Conservation (phyloP, 2,797 vertebrate genomes). For the Sebastiscus albofasciatus region DNA sequence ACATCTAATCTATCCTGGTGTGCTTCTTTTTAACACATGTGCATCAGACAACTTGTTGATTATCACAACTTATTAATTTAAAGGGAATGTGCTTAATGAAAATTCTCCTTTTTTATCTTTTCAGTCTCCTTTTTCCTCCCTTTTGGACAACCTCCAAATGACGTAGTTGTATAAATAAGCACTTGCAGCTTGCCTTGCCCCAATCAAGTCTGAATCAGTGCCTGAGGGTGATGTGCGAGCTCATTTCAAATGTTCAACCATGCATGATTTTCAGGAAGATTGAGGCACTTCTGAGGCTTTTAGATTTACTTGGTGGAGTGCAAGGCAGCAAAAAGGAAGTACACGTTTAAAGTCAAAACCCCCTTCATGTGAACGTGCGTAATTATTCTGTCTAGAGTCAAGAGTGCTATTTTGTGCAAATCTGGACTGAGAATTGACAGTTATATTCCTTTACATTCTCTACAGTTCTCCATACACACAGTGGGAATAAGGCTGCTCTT, state of each 20-base stretch:
- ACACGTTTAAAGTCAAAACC: constrained; percentile 55
- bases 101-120: constrained; percentile 57
- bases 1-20: constrained; percentile 66
- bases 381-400: constrained; percentile 37
- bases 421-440: constrained; percentile 39
- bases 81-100: constrained; percentile 75
- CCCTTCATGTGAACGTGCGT: constrained; percentile 41
- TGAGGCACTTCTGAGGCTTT: constrained; percentile 82
- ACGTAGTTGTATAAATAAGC: constrained; percentile 92
- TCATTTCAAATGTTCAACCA: constrained; percentile 97
- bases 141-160: constrained; percentile 90
- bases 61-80: constrained; percentile 84
- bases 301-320: constrained; percentile 62
- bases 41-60: constrained; percentile 91
- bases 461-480: constrained; percentile 22
- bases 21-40: constrained; percentile 72
- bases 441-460: constrained; percentile 38
- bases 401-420: constrained; percentile 32
- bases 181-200: constrained; percentile 93
- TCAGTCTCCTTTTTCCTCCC: constrained; percentile 69
- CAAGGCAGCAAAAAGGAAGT: constrained; percentile 62
- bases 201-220: constrained; percentile 94
- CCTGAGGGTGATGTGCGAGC: constrained; percentile 91
- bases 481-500: constrained; percentile 39
- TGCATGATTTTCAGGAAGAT: constrained; percentile 83